phyloP scores from a whole-genome alignment of 1,140 invertebrate species.

The Drosophila bocki region DNA sequence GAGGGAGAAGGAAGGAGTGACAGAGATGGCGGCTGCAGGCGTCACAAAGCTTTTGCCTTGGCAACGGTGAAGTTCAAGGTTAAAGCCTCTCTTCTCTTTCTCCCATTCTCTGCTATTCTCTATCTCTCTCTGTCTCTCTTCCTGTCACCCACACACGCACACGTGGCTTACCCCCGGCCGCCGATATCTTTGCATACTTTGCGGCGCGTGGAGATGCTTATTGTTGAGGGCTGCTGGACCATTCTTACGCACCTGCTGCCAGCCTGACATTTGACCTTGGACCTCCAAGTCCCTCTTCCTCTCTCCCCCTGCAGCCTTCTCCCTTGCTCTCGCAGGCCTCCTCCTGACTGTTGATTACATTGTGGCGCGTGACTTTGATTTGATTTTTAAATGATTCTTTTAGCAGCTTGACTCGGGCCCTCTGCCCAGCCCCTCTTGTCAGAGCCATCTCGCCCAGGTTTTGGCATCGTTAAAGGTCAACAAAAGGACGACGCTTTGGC shows the following conservation, averaged over 20 bases:
- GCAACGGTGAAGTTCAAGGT: constrained; percentile 82
- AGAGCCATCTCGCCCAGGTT: constrained; percentile 26
- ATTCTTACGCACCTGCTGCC: constrained; percentile 68
- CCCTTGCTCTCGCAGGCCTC: not conserved
- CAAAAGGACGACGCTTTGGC: constrained; percentile 69
- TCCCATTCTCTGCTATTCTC: constrained; percentile 1
- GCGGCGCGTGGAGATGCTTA: constrained; percentile 71
- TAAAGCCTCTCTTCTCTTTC: constrained; percentile 47
- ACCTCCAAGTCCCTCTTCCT: not conserved
- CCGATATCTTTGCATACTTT: constrained; percentile 68
- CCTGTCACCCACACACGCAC: constrained; percentile 28
- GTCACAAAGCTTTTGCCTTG: constrained; percentile 54
- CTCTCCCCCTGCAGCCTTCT: not conserved
- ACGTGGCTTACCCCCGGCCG: constrained; percentile 30
- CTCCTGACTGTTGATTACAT: constrained; percentile 70
- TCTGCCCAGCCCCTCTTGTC: not conserved
- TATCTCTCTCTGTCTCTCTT: constrained; percentile 20
- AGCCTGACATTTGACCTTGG: constrained; percentile 61
- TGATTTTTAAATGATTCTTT: constrained; percentile 82
- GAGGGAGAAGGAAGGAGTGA: constrained; percentile 1
- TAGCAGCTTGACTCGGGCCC: constrained; percentile 56
- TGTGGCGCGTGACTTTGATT: constrained; percentile 83
- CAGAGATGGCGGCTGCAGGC: constrained; percentile 3
- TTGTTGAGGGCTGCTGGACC: constrained; percentile 64
- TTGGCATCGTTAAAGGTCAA: constrained; percentile 74